phyloP scores from a whole-genome alignment of 2,888 invertebrate genomes.

The Glyphotaelius pellucidus region DNA sequence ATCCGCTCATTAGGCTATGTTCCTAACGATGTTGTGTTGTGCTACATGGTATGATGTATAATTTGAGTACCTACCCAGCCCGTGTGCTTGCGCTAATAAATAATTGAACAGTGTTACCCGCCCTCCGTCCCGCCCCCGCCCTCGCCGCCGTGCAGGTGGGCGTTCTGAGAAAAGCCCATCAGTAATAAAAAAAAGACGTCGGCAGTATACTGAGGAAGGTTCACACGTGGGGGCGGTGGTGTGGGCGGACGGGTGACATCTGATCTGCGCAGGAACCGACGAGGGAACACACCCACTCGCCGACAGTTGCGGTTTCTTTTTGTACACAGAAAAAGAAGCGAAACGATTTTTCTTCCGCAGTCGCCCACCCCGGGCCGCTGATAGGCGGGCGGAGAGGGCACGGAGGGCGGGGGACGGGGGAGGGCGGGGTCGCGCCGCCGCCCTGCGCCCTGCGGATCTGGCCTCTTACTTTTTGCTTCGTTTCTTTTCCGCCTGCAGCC shows the following conservation, averaged over 20 bases:
- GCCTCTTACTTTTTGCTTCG: slow-evolving; percentile 56
- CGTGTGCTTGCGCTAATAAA: background rate
- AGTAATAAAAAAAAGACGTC: slow-evolving; percentile 52
- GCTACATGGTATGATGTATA: background rate
- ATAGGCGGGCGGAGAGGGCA: slow-evolving; percentile 74
- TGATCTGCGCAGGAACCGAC: slow-evolving; percentile 61
- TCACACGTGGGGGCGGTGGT: slow-evolving; percentile 68
- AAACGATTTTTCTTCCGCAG: slow-evolving; percentile 76
- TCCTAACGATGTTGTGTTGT: background rate
- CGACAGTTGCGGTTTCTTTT: slow-evolving; percentile 65
- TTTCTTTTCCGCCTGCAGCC: slow-evolving; percentile 67
- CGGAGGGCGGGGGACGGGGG: slow-evolving; percentile 71
- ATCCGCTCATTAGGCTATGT: background rate
- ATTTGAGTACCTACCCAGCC: background rate
- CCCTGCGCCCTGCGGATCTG: slow-evolving; percentile 67
- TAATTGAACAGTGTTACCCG: background rate
- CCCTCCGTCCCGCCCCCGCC: background rate
- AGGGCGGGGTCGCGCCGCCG: slow-evolving; percentile 72
- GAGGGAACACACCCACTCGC: slow-evolving; percentile 56
- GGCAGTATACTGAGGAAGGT: slow-evolving; percentile 41
- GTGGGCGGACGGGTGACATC: slow-evolving; percentile 62
- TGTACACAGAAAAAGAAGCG: slow-evolving; percentile 67
- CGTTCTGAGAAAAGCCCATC: slow-evolving; percentile 47
- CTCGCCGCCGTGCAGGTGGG: slow-evolving; percentile 52
- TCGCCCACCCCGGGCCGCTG: slow-evolving; percentile 70